phyloP scores from a whole-genome alignment of 2,888 invertebrate genomes.

The Steromphala cineraria region DNA sequence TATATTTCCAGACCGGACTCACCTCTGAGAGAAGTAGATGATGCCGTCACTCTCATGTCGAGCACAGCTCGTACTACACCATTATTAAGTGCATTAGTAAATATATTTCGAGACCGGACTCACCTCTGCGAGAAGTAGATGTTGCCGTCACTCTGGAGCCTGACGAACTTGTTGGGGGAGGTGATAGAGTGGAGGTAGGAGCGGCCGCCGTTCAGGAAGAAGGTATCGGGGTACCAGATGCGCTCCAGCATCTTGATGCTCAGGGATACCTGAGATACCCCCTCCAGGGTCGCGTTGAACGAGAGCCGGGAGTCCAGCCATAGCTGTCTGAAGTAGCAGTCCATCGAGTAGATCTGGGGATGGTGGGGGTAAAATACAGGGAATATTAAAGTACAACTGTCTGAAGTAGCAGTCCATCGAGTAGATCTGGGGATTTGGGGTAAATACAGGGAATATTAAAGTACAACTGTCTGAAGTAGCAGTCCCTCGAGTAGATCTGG shows the following conservation, averaged over 20 bases:
- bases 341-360: constrained; percentile 55
- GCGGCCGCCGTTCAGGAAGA: constrained; percentile 93
- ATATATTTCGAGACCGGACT: too few species aligned
- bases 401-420: too few species aligned
- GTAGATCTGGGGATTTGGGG: too few species aligned
- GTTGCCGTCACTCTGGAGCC: constrained; percentile 92
- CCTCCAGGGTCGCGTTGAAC: constrained; percentile 51
- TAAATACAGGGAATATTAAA: too few species aligned
- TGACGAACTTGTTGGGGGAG: constrained; percentile 92
- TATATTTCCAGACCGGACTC: too few species aligned
- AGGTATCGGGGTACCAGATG: constrained; percentile 72
- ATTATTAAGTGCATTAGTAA: too few species aligned
- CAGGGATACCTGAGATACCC: constrained; percentile 50
- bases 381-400: too few species aligned
- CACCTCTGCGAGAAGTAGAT: constrained; percentile 96
- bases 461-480: constrained; percentile 63
- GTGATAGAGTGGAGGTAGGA: constrained; percentile 97
- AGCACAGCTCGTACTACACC: too few species aligned
- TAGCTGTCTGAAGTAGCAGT: constrained; percentile 62
- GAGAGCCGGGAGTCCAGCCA: constrained; percentile 58
- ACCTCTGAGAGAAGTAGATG: too few species aligned
- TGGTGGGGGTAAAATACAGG: too few species aligned
- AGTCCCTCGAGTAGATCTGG: constrained; percentile 60
- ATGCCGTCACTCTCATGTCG: too few species aligned
- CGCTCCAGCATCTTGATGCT: constrained; percentile 67